Base-by-base conservation (phyloP, 2,888 invertebrate genomes). In the Lydus trimaculatus region DNA sequence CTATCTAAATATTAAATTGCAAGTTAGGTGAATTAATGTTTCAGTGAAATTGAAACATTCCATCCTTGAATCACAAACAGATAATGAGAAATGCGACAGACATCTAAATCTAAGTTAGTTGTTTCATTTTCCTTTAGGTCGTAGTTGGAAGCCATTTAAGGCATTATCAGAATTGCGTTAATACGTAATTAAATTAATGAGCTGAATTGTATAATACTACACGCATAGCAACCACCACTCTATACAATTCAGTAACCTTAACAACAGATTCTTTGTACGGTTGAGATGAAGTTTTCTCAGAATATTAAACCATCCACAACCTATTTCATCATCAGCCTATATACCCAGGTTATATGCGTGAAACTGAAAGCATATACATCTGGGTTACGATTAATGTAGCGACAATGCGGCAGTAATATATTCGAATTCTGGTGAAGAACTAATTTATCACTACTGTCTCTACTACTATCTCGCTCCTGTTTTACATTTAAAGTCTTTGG, bases 381-480 rank as follows among this genome's bases (percentile, higher is more conserved):
- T 76, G 76, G 76, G 76, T 72, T 71, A 75, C 73, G 78, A 80
- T 80, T 79, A 80, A 80, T 79, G 79, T 78, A 79, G 77, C 80
- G 78, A 79, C 80, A 79, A 79, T 78, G 76, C 77, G 75, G 76
- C 73, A 72, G 78, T 79, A 79, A 79, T 80, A 79, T 79, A 80
- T 80, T 80, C 80, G 74, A 75, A 79, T 79, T 75, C 75, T 70
- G 72, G 72, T 71, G 73, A 75, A 75, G 75, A 72, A 74, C 76
- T 73, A 79, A 80, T 80, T 79, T 80, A 80, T 80, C 78, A 76
- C 80, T 17, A 20, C 39, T 28, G 43, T 39, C 23, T 39, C 61
- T 43, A 36, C 23, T n/a, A n/a, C 63, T 71, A 43, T 62, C 65
- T 39, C 39, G 48, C 20, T 64, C 61, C 58, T 20, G 61, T 17